phyloP scores from a whole-genome alignment of 2,888 invertebrate species.

The Priocnemis perturbator region DNA sequence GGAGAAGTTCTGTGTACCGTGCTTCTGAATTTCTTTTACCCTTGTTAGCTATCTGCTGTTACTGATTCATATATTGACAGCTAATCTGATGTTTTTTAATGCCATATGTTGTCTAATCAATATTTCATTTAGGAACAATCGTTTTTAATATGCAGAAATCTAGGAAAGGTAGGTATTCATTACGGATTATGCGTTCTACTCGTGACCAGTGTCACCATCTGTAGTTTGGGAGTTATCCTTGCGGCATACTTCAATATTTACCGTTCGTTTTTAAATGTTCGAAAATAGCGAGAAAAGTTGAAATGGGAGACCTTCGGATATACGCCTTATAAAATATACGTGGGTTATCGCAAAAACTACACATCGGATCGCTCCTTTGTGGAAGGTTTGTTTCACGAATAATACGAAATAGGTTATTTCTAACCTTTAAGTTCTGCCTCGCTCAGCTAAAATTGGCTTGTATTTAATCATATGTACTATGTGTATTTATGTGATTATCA shows the following conservation, averaged over 20 bases:
- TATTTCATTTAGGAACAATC: too few species aligned
- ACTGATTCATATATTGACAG: too few species aligned
- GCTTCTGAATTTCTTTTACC: too few species aligned
- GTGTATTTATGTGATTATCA: neutral
- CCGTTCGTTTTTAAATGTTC: slow-evolving; percentile 40
- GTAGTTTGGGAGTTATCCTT: slow-evolving; percentile 20
- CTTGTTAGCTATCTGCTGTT: too few species aligned
- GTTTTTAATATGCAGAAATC: too few species aligned
- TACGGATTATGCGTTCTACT: neutral
- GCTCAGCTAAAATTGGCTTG: neutral
- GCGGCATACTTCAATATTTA: slow-evolving; percentile 38
- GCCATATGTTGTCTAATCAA: too few species aligned
- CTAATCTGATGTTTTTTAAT: too few species aligned
- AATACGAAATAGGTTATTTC: slow-evolving; percentile 10
- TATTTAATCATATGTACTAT: neutral
- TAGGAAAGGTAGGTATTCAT: neutral
- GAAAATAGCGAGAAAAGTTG: slow-evolving; percentile 15
- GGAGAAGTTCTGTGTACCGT: too few species aligned
- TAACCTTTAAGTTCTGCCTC: slow-evolving; percentile 36
- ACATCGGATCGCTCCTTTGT: neutral
- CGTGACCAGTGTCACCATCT: slow-evolving; percentile 37
- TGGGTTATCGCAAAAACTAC: slow-evolving; percentile 4
- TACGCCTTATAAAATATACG: slow-evolving; percentile 14
- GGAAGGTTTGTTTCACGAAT: neutral
- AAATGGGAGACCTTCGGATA: slow-evolving; percentile 25